A percentile compares a stretch with the other conserved stretches of the same genome.
phyloP scores from a whole-genome alignment of 2,888 invertebrate genomes.

The Lasioglossum villosulum region DNA sequence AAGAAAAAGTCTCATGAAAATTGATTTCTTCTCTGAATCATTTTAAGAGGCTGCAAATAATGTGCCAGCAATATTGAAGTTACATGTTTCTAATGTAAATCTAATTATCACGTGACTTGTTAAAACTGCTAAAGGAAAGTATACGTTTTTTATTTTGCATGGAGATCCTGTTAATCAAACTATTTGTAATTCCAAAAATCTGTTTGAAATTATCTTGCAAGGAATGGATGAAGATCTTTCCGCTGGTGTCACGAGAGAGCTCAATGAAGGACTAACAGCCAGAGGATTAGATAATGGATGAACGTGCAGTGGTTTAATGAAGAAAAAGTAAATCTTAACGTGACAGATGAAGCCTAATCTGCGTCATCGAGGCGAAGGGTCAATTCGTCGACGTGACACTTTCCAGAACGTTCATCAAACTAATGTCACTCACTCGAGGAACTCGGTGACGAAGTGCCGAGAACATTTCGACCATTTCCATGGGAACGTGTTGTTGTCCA shows the following conservation, averaged over 20 bases:
- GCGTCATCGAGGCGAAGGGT: constrained; percentile 23
- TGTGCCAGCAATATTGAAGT: too few relatives aligned
- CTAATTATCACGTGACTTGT: too few relatives aligned
- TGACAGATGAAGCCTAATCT: constrained; percentile 17
- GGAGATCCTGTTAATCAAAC: too few relatives aligned
- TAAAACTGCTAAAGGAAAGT: too few relatives aligned
- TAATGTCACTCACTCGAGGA: constrained; percentile 89
- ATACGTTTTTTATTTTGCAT: too few relatives aligned
- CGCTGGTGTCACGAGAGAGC: background rate
- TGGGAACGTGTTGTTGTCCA: constrained; percentile 92
- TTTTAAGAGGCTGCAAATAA: too few relatives aligned
- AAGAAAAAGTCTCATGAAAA: too few relatives aligned
- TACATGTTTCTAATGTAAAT: too few relatives aligned
- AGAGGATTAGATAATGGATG: background rate
- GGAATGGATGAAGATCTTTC: too few relatives aligned
- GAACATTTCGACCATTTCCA: constrained; percentile 96
- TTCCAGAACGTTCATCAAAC: constrained; percentile 48
- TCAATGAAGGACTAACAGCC: background rate
- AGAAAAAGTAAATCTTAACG: constrained; percentile 49
- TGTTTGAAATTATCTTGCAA: too few relatives aligned
- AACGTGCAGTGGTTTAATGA: constrained; percentile 16
- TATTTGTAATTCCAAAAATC: too few relatives aligned
- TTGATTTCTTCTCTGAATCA: too few relatives aligned
- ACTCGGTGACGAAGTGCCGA: constrained; percentile 90
- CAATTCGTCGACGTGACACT: constrained; percentile 44